phyloP scores from a whole-genome alignment of 2,888 invertebrate species.

The Nomada ruficornis region DNA sequence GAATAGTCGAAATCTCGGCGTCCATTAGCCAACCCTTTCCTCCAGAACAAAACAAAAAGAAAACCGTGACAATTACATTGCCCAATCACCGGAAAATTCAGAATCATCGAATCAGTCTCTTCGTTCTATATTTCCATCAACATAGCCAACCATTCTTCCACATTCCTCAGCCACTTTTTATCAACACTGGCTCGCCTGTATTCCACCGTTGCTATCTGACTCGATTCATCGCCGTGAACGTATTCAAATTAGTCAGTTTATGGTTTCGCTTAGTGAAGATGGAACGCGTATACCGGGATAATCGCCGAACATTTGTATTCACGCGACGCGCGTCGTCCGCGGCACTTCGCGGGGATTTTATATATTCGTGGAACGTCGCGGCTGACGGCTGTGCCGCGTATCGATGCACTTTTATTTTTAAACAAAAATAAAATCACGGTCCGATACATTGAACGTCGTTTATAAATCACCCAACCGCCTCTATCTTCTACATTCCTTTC shows the following conservation, averaged over 20 bases:
- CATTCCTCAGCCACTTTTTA: background rate
- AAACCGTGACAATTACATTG: background rate
- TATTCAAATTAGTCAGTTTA: constrained; percentile 72
- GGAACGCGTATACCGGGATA: constrained; percentile 58
- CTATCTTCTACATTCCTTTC: background rate
- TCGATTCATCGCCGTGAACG: constrained; percentile 23
- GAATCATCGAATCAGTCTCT: too few species aligned
- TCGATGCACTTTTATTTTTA: constrained; percentile 74
- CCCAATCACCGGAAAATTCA: background rate
- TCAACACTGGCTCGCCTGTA: constrained; percentile 13
- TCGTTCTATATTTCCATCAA: background rate
- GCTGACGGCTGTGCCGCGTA: constrained; percentile 69
- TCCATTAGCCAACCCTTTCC: too few species aligned
- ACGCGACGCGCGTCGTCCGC: constrained; percentile 40
- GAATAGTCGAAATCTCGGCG: too few species aligned
- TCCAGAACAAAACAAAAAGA: too few species aligned
- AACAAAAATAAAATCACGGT: constrained; percentile 24
- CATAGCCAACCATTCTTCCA: background rate
- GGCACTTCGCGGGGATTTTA: constrained; percentile 68
- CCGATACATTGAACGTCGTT: constrained; percentile 54
- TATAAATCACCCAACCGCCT: constrained; percentile 54
- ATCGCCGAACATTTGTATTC: constrained; percentile 73
- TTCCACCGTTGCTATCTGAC: background rate
- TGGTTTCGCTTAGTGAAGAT: constrained; percentile 68
- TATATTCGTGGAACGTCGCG: constrained; percentile 74